These are phyloP conservation scores for Cinclus mexicanus DNA, from an alignment of 2,113 vertebrate species.

Conservation along the genomic window DNA sequence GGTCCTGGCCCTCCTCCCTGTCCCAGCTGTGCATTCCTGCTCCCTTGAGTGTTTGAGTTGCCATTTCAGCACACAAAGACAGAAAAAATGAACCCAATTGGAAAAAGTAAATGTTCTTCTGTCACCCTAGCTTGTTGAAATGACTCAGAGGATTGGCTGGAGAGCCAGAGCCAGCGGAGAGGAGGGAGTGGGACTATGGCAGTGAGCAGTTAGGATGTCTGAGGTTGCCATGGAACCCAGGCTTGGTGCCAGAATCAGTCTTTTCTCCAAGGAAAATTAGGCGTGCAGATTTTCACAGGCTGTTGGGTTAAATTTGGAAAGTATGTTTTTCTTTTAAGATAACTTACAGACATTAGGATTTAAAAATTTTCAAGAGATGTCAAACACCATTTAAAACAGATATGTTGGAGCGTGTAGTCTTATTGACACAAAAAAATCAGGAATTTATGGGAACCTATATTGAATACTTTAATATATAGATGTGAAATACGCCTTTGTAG, in stretches of 20 bases:
- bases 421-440: neutral
- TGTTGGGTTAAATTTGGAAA: neutral
- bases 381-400: neutral
- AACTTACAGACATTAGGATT: neutral
- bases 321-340: neutral
- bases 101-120: neutral
- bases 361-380: neutral
- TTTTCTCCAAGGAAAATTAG: neutral
- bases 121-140: neutral
- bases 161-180: neutral
- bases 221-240: constrained; percentile 22
- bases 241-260: neutral
- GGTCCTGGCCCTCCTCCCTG: neutral
- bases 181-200: neutral
- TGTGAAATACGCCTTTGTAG: neutral
- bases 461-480: neutral
- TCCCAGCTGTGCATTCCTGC: neutral
- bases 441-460: neutral
- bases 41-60: neutral
- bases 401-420: neutral
- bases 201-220: neutral
- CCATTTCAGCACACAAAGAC: neutral
- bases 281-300: neutral
- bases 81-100: neutral
- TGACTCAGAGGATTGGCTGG: neutral